Evolutionary conservation across 2,797 vertebrate genomes (phyloP).

Genomic region (Manis javanica): DNA sequence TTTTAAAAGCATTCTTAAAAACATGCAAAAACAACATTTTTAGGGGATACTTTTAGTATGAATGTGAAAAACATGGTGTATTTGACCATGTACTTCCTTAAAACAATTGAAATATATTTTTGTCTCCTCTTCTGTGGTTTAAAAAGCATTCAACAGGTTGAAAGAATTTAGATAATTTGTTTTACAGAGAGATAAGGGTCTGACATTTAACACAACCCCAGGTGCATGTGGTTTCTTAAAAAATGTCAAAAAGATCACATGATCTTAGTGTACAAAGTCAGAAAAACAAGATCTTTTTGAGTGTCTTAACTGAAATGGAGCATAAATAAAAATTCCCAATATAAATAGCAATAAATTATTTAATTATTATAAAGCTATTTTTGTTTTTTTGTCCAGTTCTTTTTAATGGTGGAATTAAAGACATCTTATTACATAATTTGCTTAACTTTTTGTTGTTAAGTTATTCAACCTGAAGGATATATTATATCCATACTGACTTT

Average conservation of each 20-base stretch:
- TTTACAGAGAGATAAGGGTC: conserved; percentile 87
- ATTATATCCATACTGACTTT: conserved; percentile 57
- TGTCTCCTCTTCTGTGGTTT: conserved; percentile 86
- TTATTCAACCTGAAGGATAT: conserved; percentile 41
- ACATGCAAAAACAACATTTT: conserved; percentile 67
- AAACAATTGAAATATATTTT: conserved; percentile 83
- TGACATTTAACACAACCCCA: conserved; percentile 95
- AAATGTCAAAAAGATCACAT: conserved; percentile 92
- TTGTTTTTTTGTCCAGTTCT: conserved; percentile 27
- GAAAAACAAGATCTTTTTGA: conserved; percentile 87
- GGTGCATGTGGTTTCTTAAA: conserved; percentile 95
- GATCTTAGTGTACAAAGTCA: conserved; percentile 88
- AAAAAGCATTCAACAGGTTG: conserved; percentile 84
- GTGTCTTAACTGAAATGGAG: conserved; percentile 78
- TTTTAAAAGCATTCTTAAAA: conserved; percentile 68
- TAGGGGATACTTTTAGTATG: conserved; percentile 72
- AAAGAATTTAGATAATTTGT: conserved; percentile 87
- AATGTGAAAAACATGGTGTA: conserved; percentile 81
- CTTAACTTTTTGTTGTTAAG: conserved; percentile 57
- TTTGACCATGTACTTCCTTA: conserved; percentile 84
- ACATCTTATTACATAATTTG: conserved; percentile 49
- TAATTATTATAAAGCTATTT: conserved; percentile 36
- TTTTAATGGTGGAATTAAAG: conserved; percentile 58
- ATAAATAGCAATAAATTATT: conserved; percentile 57
- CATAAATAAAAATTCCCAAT: conserved; percentile 72